Evolutionary conservation across 1,140 invertebrate genomes (phyloP).

Genomic region (Maconellicoccus hirsutus): DNA sequence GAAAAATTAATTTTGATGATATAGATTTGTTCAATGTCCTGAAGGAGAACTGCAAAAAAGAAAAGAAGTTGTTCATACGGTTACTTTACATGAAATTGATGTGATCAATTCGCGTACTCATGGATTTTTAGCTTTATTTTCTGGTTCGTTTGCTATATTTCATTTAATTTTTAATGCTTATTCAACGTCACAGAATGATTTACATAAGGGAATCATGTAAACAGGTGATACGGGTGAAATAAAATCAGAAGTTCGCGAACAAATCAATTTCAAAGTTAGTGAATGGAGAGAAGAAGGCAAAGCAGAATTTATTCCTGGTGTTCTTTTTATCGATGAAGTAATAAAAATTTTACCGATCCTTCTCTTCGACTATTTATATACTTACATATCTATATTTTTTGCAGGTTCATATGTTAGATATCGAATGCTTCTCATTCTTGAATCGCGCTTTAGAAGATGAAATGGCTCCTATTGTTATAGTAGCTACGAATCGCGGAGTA

Average conservation of each 20-base stretch:
- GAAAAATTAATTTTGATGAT: background rate
- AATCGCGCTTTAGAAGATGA: conserved; percentile 94
- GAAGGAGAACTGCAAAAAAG: conserved; percentile 97
- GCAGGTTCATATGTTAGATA: conserved; percentile 94
- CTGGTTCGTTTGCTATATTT: conserved; percentile 56
- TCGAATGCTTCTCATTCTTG: conserved; percentile 96
- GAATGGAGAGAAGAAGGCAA: conserved; percentile 99
- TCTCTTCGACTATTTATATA: background rate
- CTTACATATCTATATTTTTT: conserved; percentile 22
- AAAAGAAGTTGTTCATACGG: conserved; percentile 96
- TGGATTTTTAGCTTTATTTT: conserved; percentile 94
- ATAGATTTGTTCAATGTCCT: conserved; percentile 90
- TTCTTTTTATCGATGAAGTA: conserved; percentile 81
- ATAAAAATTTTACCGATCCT: background rate
- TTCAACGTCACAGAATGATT: background rate
- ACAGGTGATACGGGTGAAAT: conserved; percentile 97
- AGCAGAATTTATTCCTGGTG: conserved; percentile 95
- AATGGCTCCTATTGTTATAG: conserved; percentile 93
- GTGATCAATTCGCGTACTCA: conserved; percentile 95
- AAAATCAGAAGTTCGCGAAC: conserved; percentile 92
- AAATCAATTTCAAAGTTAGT: conserved; percentile 95
- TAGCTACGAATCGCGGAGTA: conserved; percentile 98
- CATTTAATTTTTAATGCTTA: too few species aligned
- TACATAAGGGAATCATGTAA: conserved; percentile 69
- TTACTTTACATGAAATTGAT: conserved; percentile 96